Evolutionary conservation across 1,140 invertebrate genomes (phyloP), one percentile per base, ranked within the genome.

Genomic region (Drosophila truncata): DNA sequence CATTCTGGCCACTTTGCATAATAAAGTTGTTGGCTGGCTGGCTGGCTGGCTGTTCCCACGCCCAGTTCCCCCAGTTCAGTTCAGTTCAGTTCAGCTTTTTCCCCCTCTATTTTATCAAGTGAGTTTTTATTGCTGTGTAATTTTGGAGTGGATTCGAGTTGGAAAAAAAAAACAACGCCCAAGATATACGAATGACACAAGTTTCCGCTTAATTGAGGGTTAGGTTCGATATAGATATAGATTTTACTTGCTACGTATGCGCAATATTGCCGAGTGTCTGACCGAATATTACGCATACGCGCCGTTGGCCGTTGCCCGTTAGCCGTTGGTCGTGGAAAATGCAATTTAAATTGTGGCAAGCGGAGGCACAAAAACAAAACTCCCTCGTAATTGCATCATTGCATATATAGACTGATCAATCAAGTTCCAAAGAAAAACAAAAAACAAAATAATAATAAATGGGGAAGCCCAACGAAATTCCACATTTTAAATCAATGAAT

Each of bases 401-500:
- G 33, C 52, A 23, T 54, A 29, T 31, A 29, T 16, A 50, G 35
- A 9, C 54, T 42, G 80, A 82, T 82, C 82, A 76, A 80, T 84
- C 76, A 84, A 80, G 52, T 71, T 31, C 47, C 39, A 33, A 31
- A 50, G 14, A 59, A 84, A 50, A 13, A 61, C 29, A 27, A 47
- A 47, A 16, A 29, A 23, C n/a, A 8, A 25, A 52, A 52, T 25
- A 39, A 52, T 61, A 41, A 63, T 35, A 76, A 81, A 61, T 37
- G 75, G 52, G 44, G 61, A 75, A 73, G 27, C 39, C 35, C 39
- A 41, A 35, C 20, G 57, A 74, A 75, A 74, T 64, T 62, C 72
- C 64, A 72, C 67, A 77, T 77, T 86, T 73, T 72, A 82, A 86
- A 86, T 85, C 82, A 85, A 86, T 86, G 74, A 78, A 84, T 81